Percentiles rank a stretch among this genome's conserved stretches.
These are phyloP conservation scores for Lepilemur ruficaudatus DNA, from an alignment of 2,797 vertebrate species.

Conservation along the genomic window DNA sequence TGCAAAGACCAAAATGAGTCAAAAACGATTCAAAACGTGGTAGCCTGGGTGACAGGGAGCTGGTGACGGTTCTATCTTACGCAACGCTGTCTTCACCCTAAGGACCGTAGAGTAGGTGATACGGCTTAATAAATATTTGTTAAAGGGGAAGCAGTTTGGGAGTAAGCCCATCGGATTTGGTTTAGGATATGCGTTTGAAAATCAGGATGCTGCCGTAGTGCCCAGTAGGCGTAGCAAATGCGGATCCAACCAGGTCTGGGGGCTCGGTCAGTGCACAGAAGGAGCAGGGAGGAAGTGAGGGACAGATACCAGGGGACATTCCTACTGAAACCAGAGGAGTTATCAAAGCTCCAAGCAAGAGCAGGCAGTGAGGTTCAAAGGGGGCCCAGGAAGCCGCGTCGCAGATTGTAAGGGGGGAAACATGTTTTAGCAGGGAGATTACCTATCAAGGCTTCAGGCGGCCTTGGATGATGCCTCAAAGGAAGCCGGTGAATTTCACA, in stretches of 20 bases:
- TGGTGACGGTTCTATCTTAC: accelerated
- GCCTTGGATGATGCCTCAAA: background rate
- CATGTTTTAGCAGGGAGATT: background rate
- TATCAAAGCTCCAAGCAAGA: background rate
- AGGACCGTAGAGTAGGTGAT: background rate
- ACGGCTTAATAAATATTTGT: background rate
- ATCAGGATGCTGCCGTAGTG: background rate
- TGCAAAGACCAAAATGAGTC: background rate
- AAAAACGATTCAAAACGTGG: background rate
- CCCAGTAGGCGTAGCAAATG: background rate
- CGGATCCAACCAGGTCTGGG: background rate
- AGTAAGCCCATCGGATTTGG: background rate
- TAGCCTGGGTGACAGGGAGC: background rate
- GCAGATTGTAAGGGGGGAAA: background rate
- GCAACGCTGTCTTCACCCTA: background rate
- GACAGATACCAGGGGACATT: background rate
- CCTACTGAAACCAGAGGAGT: accelerated
- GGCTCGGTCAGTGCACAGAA: accelerated
- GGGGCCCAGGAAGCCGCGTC: too few relatives aligned
- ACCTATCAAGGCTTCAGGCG: accelerated
- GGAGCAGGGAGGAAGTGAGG: too few relatives aligned
- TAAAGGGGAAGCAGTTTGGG: background rate
- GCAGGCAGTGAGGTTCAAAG: background rate
- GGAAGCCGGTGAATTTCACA: background rate
- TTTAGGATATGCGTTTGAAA: background rate